Percentiles rank a stretch among this genome's conserved stretches.
Conservation (phyloP, 2,888 invertebrate genomes). For the Drosophila silvestris region DNA sequence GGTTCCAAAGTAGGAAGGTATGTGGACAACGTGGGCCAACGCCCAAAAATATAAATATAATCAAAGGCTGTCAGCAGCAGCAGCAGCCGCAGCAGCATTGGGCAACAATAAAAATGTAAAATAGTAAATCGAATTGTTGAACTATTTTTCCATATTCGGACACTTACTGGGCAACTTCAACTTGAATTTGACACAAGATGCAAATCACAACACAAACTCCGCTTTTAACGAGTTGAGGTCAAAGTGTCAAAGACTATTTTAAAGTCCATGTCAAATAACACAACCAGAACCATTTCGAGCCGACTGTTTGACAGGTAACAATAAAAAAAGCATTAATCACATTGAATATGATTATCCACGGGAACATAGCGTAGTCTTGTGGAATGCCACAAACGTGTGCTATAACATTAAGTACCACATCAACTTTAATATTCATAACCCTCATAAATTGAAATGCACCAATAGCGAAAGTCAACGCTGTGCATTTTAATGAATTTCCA, state of each 20-base stretch:
- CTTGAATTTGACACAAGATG: constrained; percentile 63
- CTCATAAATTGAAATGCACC: constrained; percentile 35
- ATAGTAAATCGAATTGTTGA: constrained; percentile 70
- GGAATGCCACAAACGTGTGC: constrained; percentile 52
- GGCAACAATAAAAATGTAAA: constrained; percentile 79
- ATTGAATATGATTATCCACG: constrained; percentile 50
- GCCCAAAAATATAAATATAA: constrained; percentile 75
- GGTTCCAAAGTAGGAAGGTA: constrained; percentile 67
- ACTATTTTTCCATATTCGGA: constrained; percentile 75
- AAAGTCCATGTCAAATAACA: constrained; percentile 27
- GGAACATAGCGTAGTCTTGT: constrained; percentile 25
- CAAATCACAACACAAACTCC: constrained; percentile 58
- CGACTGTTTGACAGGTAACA: constrained; percentile 56
- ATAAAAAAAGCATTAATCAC: constrained; percentile 52
- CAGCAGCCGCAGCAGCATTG: constrained; percentile 43
- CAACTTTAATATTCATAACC: constrained; percentile 47
- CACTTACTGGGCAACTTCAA: constrained; percentile 38
- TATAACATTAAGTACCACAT: constrained; percentile 43
- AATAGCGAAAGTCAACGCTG: constrained; percentile 11
- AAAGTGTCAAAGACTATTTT: constrained; percentile 61
- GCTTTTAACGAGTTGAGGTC: constrained; percentile 59
- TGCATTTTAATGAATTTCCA: neutral
- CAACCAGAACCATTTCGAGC: constrained; percentile 39
- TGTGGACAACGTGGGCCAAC: constrained; percentile 60
- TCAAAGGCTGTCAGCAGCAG: constrained; percentile 73